Evolutionary conservation across 2,113 vertebrate genomes (phyloP), one percentile per base, ranked within the genome.

Genomic region (Clinocottus analis): DNA sequence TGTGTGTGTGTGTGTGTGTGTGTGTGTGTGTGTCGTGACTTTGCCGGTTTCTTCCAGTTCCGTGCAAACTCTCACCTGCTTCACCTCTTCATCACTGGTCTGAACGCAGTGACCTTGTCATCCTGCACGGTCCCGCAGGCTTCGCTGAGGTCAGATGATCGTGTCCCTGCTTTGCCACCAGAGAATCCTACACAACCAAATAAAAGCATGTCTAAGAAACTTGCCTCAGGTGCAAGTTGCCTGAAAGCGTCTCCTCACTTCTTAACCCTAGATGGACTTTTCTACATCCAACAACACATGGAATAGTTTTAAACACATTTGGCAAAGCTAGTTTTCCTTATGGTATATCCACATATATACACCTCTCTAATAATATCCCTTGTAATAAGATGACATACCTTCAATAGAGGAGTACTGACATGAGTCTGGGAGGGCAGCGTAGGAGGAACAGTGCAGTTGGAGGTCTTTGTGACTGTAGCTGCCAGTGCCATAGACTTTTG

Each of bases 31-130:
- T 55, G 13, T 74, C 27, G 17, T 77, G 65, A 60, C 77, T 83
- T 47, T 7, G n/a, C 62, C 68, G 75, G 21, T 56, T 79, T 64
- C 61, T 83, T 86, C 78, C 82, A 81, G 72, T 56, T 91, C 76
- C 76, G 58, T 88, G 90, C 72, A 58, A 68, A 27, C 70, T 76
- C 94, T 94, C 90, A 96, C 96, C 94, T 95, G 92, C 90, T 94
- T 97, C 96, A 97, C 94, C 96, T 96, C 94, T 95, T 96, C 94
- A 96, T 94, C 85, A 96, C 95, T n/a, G 96, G 94, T 89, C 96
- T 96, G 93, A 97, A 97, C 56, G 96, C 95, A 64, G 95, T 95
- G 86, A 94, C 94, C 91, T 96, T 95, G 87, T 94, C 91, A 33
- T 95, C 93, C 75, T 90, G 91, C 72, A 90, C 77, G 7, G 72